A percentile compares a stretch with the other conserved stretches of the same genome.
Conservation (phyloP, 1,140 invertebrate genomes). For the Apis florea region DNA sequence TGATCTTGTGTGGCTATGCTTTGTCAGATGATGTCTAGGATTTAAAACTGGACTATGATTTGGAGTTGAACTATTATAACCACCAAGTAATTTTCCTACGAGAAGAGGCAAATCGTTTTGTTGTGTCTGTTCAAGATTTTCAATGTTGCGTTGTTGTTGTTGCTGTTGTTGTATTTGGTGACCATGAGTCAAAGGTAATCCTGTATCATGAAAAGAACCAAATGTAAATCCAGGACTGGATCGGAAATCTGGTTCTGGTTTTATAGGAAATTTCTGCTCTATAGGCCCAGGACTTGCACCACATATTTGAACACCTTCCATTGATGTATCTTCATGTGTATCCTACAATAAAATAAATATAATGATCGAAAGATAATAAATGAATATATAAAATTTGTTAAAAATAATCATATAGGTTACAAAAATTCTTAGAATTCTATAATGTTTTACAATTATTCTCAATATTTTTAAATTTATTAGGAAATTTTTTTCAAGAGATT, state of each 20-base stretch:
- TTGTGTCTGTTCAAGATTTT: slow-evolving; percentile 73
- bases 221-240: slow-evolving; percentile 74
- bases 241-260: slow-evolving; percentile 77
- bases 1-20: slow-evolving; percentile 78
- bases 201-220: slow-evolving; percentile 71
- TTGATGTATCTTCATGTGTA: slow-evolving; percentile 78
- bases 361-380: not conserved
- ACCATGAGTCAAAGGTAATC: slow-evolving; percentile 69
- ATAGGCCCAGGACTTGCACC: slow-evolving; percentile 75
- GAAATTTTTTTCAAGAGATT: no score
- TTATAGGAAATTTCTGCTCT: slow-evolving; percentile 77
- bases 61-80: slow-evolving; percentile 83
- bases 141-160: slow-evolving; percentile 67
- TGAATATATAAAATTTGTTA: not conserved
- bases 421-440: no score
- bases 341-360: slow-evolving; percentile 65
- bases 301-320: slow-evolving; percentile 80
- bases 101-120: slow-evolving; percentile 82
- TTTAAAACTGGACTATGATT: slow-evolving; percentile 85
- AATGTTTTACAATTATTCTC: no score
- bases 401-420: not conserved
- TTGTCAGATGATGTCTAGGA: slow-evolving; percentile 81
- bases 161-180: slow-evolving; percentile 72
- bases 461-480: no score
- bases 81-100: slow-evolving; percentile 84